Conservation (phyloP, 2,888 invertebrate genomes). For the Lasioglossum lativentre region DNA sequence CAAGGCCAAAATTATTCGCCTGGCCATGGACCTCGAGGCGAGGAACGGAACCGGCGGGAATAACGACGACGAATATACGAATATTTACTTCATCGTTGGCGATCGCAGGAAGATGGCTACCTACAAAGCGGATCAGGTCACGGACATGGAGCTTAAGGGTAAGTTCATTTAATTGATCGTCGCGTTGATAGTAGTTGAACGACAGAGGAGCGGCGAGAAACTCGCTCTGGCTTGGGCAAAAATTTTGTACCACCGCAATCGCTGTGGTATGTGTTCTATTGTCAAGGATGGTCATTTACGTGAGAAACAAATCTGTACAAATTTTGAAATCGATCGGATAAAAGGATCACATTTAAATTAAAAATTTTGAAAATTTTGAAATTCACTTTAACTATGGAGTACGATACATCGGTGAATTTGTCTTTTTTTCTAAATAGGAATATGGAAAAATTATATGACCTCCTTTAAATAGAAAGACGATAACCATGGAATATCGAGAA, state of each 20-base stretch:
- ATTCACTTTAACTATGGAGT: too few species aligned
- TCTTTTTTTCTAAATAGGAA: too few species aligned
- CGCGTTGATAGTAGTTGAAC: slow-evolving; percentile 5
- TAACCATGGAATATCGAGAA: too few species aligned
- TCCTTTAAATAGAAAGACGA: too few species aligned
- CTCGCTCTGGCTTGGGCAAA: not conserved
- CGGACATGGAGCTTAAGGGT: slow-evolving; percentile 82
- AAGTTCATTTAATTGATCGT: slow-evolving; percentile 54
- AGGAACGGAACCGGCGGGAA: slow-evolving; percentile 79
- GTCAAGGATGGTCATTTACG: too few species aligned
- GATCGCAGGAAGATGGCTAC: slow-evolving; percentile 79
- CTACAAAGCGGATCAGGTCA: slow-evolving; percentile 81
- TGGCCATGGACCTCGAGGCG: slow-evolving; percentile 82
- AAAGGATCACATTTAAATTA: too few species aligned
- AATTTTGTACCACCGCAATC: not conserved
- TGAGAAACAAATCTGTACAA: too few species aligned
- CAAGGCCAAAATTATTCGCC: slow-evolving; percentile 68
- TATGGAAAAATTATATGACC: too few species aligned
- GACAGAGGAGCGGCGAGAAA: not conserved
- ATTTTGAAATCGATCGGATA: too few species aligned
- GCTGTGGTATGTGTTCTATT: too few species aligned
- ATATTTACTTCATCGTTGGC: slow-evolving; percentile 81
- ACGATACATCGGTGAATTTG: too few species aligned
- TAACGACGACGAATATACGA: slow-evolving; percentile 78
- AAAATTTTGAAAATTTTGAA: too few species aligned